Conservation (phyloP, 2,888 invertebrate species). For the Ectemnius lituratus region DNA sequence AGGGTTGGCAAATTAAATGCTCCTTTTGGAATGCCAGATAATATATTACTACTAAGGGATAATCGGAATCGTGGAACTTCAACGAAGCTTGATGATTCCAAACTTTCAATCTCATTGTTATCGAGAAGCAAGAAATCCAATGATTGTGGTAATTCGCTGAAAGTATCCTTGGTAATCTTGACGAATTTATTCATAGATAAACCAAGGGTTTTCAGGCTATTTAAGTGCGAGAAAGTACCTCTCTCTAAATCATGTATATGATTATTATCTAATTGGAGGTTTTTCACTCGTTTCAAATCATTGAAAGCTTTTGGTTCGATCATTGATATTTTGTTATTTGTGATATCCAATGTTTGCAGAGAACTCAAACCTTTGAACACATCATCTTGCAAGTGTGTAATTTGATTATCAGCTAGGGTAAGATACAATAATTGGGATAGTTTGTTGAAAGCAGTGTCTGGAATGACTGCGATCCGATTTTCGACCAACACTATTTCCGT, state of each 20-base stretch:
- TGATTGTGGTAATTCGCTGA: constrained; percentile 70
- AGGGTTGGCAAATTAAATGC: constrained; percentile 55
- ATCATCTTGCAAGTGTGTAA: constrained; percentile 46
- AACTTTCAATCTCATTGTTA: constrained; percentile 74
- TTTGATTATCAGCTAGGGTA: constrained; percentile 56
- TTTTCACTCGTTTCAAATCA: constrained; percentile 45
- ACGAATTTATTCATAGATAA: constrained; percentile 76
- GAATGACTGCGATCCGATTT: constrained; percentile 55
- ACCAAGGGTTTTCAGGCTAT: constrained; percentile 75
- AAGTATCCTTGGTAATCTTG: constrained; percentile 71
- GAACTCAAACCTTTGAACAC: constrained; percentile 58
- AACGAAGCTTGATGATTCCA: constrained; percentile 75
- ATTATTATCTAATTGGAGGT: constrained; percentile 55
- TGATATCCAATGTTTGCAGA: constrained; percentile 72
- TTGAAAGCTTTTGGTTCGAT: constrained; percentile 73
- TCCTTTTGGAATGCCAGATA: constrained; percentile 70
- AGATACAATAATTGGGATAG: constrained; percentile 48
- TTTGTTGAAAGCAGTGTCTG: constrained; percentile 46
- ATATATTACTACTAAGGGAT: constrained; percentile 76
- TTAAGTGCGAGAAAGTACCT: constrained; percentile 73
- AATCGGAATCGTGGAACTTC: constrained; percentile 73
- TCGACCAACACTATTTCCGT: constrained; percentile 42
- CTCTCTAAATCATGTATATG: constrained; percentile 63
- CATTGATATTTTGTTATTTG: constrained; percentile 70
- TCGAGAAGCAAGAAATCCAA: constrained; percentile 76